phyloP scores from a whole-genome alignment of 1,140 invertebrate genomes.

The Drosophila grimshawi region DNA sequence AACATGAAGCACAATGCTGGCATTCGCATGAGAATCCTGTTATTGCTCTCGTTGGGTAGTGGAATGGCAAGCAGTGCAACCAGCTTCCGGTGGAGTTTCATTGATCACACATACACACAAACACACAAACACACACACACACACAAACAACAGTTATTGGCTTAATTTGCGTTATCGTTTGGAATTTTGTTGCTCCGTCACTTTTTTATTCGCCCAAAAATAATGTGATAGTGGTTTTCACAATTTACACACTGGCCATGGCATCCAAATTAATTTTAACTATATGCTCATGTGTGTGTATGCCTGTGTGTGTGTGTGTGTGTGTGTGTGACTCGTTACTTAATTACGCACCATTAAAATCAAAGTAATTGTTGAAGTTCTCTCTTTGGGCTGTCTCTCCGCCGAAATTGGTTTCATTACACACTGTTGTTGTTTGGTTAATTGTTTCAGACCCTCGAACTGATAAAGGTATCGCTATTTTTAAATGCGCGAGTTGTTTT shows the following conservation, averaged over 20 bases:
- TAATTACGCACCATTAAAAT: constrained; percentile 63
- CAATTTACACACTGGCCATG: constrained; percentile 77
- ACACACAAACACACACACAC: constrained; percentile 8
- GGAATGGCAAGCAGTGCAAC: constrained; percentile 16
- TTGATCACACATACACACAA: constrained; percentile 61
- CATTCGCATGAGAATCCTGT: constrained; percentile 15
- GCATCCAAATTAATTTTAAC: constrained; percentile 79
- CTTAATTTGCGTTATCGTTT: constrained; percentile 79
- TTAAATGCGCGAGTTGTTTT: constrained; percentile 26
- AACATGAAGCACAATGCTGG: constrained; percentile 70
- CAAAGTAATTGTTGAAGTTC: constrained; percentile 79
- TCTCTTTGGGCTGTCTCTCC: neutral
- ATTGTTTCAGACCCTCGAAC: constrained; percentile 64
- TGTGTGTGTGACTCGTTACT: constrained; percentile 27
- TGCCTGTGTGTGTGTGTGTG: constrained; percentile 22
- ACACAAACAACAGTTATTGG: constrained; percentile 61
- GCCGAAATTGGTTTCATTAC: constrained; percentile 73
- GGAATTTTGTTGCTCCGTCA: constrained; percentile 53
- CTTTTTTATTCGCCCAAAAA: constrained; percentile 66
- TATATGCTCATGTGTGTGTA: constrained; percentile 39
- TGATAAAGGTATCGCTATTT: constrained; percentile 70
- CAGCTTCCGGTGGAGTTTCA: constrained; percentile 47
- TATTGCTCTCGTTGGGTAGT: neutral
- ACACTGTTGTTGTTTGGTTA: constrained; percentile 70
- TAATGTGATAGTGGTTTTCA: constrained; percentile 81